Evolutionary conservation across 1,140 invertebrate species (phyloP).

Genomic region (Eciton burchellii): DNA sequence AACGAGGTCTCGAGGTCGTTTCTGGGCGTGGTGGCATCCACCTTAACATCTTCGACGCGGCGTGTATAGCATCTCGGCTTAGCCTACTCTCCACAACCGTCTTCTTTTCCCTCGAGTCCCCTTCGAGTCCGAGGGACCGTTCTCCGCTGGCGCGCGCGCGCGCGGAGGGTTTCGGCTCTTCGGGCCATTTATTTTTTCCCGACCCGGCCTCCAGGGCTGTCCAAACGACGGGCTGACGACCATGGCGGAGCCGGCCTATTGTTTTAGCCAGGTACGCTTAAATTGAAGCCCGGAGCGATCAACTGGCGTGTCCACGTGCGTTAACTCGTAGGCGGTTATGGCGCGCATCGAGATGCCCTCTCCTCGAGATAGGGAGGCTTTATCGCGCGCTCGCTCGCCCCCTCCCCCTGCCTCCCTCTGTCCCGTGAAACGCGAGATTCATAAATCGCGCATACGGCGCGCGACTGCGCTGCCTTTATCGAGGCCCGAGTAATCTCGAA

Average conservation of each 20-base stretch:
- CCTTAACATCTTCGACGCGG: slow-evolving; percentile 71
- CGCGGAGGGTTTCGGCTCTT: slow-evolving; percentile 73
- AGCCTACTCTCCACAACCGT: slow-evolving; percentile 55
- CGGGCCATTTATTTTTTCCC: slow-evolving; percentile 79
- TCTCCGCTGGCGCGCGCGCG: slow-evolving; percentile 35
- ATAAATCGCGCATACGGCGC: slow-evolving; percentile 26
- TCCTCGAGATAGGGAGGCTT: slow-evolving; percentile 33
- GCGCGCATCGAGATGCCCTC: slow-evolving; percentile 40
- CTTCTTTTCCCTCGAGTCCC: slow-evolving; percentile 72
- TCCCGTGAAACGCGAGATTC: slow-evolving; percentile 42
- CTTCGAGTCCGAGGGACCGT: slow-evolving; percentile 57
- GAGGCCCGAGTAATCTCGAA: slow-evolving; percentile 6
- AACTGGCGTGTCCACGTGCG: slow-evolving; percentile 71
- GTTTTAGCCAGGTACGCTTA: slow-evolving; percentile 77
- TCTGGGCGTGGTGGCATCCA: slow-evolving; percentile 81
- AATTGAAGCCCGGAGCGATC: slow-evolving; percentile 76
- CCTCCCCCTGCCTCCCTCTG: no score
- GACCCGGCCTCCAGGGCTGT: slow-evolving; percentile 76
- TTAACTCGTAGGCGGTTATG: slow-evolving; percentile 72
- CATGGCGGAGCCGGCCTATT: slow-evolving; percentile 75
- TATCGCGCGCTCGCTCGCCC: slow-evolving; percentile 29
- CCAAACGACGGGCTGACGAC: slow-evolving; percentile 76
- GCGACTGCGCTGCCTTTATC: slow-evolving; percentile 14
- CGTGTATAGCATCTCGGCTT: slow-evolving; percentile 53
- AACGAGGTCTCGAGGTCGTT: slow-evolving; percentile 79